Evolutionary conservation across 2,113 vertebrate genomes (phyloP), one percentile per base, ranked within the genome.

Genomic region (Anthoscopus minutus): DNA sequence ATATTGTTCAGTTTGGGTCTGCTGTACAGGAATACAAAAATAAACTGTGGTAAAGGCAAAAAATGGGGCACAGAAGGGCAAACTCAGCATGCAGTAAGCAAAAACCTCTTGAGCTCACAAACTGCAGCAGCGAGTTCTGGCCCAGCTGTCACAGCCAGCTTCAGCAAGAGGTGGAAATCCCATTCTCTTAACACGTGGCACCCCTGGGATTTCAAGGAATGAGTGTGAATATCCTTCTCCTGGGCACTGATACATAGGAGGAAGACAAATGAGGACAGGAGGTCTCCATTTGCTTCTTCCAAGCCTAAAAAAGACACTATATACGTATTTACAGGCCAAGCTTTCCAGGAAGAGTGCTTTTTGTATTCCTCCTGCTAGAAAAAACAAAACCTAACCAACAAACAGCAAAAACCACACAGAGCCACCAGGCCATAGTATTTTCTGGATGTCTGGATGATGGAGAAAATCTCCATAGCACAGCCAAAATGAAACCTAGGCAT

Each of bases 241-340:
- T 65, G 23, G 9, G 50, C 78, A 87, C 37, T 64, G 58, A 85
- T 40, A 35, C 31, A 67, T 87, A 91, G 53, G 47, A 91, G 27
- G 54, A 91, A 91, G 89, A 89, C 74, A 92, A 90, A 92, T 79
- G 57, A 92, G 53, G 84, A 91, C 48, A 86, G 16, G n/a, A 81
- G 57, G 57, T 85, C 78, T 87, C 37, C 50, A 57, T 72, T 92
- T 92, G 57, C 53, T 89, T 89, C 60, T 93, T 87, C 69, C 54
- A 86, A 31, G 31, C 51, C 58, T 40, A 30, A 38, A 42, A 73
- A 83, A 42, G 15, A 15, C 50, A 71, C 5, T 71, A 30, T 15
- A 37, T 2, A 12, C 1, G 1, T 48, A 61, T 86, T 48, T 73
- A 72, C 25, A 88, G 74, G 40, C 37, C 61, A 82, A 66, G 51